Percentiles rank a stretch among this genome's conserved stretches.
phyloP scores from a whole-genome alignment of 92 coral and sea anemone species.

The Porites lobata region DNA sequence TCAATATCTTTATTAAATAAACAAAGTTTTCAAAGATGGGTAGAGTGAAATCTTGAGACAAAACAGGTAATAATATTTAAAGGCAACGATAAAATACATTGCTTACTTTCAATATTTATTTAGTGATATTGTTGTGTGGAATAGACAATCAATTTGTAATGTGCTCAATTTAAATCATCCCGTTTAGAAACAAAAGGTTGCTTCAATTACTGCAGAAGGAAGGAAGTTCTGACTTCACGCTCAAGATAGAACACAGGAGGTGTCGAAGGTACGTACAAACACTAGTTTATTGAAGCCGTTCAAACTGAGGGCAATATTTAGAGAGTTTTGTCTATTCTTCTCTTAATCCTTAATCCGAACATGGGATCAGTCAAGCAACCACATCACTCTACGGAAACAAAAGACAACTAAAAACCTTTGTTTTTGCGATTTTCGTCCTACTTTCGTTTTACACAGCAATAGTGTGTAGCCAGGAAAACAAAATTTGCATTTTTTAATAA shows the following conservation, averaged over 20 bases:
- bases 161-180: background rate
- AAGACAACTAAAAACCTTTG: background rate
- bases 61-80: background rate
- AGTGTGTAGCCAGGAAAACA: background rate
- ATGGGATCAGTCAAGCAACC: constrained; percentile 2
- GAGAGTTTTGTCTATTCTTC: background rate
- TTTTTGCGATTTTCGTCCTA: background rate
- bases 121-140: constrained; percentile 19
- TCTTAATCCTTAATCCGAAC: constrained; percentile 10
- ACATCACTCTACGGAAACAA: background rate
- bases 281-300: background rate
- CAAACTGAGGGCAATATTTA: background rate
- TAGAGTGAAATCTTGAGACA: too few species aligned
- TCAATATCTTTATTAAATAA: too few species aligned
- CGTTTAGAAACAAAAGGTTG: background rate
- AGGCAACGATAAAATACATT: background rate
- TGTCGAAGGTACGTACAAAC: background rate
- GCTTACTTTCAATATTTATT: background rate
- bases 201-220: background rate
- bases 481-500: constrained; percentile 25
- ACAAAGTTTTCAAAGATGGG: too few species aligned
- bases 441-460: background rate
- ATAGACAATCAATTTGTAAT: constrained; percentile 11
- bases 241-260: background rate
- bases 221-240: background rate